phyloP scores from a whole-genome alignment of 2,797 vertebrate species.

The Amniataba percoides region DNA sequence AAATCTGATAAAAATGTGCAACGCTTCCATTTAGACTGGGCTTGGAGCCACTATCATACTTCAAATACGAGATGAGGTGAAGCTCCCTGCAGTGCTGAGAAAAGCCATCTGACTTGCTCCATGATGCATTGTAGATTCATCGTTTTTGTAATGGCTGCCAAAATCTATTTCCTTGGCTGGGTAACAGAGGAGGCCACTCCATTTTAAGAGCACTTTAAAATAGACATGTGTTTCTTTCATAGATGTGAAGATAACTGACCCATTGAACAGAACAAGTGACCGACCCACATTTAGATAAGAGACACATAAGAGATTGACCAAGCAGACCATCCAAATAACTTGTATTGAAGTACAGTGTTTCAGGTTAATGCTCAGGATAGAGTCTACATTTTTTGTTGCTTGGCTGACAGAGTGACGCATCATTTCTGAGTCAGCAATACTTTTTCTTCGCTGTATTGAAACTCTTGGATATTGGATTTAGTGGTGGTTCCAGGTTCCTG shows the following conservation, averaged over 20 bases:
- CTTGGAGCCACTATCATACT: constrained; percentile 30
- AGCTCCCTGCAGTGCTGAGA: constrained; percentile 28
- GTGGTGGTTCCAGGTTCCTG: constrained; percentile 26
- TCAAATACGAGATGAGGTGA: constrained; percentile 24
- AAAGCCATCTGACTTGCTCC: constrained; percentile 33
- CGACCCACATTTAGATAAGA: constrained; percentile 39
- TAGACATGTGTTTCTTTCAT: constrained; percentile 17
- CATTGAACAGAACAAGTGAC: constrained; percentile 31
- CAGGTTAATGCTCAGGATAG: constrained; percentile 36
- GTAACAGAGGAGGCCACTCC: constrained; percentile 8
- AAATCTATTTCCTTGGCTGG: constrained; percentile 40
- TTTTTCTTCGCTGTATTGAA: constrained; percentile 13
- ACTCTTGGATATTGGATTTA: constrained; percentile 19
- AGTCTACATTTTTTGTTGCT: constrained; percentile 12
- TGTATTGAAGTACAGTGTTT: constrained; percentile 60
- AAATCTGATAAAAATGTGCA: constrained; percentile 36
- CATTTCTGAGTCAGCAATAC: constrained; percentile 30
- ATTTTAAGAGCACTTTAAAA: constrained; percentile 56
- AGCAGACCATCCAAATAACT: constrained; percentile 12
- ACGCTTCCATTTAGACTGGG: constrained; percentile 44
- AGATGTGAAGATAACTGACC: constrained; percentile 47
- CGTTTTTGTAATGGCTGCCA: constrained; percentile 40
- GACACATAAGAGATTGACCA: constrained; percentile 37
- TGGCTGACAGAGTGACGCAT: constrained; percentile 30
- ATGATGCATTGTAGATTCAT: constrained; percentile 12